Evolutionary conservation across 37 sponge, comb jelly and placozoan species (phyloP).

Genomic region (Geodia barretti): DNA sequence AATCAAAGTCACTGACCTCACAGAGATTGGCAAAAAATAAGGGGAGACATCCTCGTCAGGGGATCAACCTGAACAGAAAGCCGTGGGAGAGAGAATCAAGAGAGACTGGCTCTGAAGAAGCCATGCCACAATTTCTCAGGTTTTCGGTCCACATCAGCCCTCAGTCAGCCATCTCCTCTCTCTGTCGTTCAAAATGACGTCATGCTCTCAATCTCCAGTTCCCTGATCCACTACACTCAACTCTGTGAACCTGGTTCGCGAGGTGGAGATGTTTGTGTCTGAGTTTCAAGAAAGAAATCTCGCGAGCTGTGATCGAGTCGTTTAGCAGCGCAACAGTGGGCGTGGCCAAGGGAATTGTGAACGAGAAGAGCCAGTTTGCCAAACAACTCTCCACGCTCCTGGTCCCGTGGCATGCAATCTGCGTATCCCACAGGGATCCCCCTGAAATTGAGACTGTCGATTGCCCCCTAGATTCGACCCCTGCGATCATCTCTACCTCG

Average conservation of each 20-base stretch:
- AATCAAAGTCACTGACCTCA: conserved; percentile 57
- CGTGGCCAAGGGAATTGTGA: conserved; percentile 82
- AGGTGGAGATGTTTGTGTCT: conserved; percentile 74
- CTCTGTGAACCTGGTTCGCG: conserved; percentile 69
- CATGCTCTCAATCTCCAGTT: conserved; percentile 45
- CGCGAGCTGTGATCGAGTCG: conserved; percentile 31
- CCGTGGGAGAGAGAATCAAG: not conserved
- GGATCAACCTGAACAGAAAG: conserved; percentile 19
- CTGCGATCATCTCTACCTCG: conserved; percentile 1
- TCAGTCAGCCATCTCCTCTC: not conserved
- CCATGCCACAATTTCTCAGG: not conserved
- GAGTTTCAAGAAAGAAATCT: conserved; percentile 68
- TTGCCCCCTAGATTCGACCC: not conserved
- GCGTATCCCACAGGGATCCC: not conserved
- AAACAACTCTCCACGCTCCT: conserved; percentile 49
- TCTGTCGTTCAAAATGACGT: conserved; percentile 9
- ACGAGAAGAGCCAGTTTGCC: conserved; percentile 44
- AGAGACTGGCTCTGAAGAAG: not conserved
- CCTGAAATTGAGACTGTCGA: conserved; percentile 26
- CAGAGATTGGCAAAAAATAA: conserved; percentile 39
- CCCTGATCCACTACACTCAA: conserved; percentile 86
- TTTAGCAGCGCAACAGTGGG: conserved; percentile 80
- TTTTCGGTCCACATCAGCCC: conserved; percentile 34
- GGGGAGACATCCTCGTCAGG: conserved; percentile 42
- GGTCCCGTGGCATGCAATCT: not conserved